phyloP scores from a whole-genome alignment of 2,888 invertebrate species.

The Metopia argyrocephala region DNA sequence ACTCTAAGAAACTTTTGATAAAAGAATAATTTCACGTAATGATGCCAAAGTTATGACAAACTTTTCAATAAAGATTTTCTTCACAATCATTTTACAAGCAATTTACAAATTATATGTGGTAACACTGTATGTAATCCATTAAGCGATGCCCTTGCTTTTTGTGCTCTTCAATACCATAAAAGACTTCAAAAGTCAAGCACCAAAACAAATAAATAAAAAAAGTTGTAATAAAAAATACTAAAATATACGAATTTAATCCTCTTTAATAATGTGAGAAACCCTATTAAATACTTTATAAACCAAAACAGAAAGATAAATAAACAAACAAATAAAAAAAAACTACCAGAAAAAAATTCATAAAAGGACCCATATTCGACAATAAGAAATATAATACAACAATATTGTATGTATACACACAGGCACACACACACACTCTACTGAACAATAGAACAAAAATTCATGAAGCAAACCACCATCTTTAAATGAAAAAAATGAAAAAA shows the following conservation, averaged over 20 bases:
- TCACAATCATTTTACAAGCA: slow-evolving; percentile 29
- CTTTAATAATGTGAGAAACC: slow-evolving; percentile 29
- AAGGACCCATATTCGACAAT: slow-evolving; percentile 22
- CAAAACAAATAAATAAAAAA: neutral
- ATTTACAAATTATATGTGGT: too few species aligned
- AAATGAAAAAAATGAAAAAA: neutral
- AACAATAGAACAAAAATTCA: neutral
- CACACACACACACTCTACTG: neutral
- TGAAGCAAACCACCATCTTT: neutral
- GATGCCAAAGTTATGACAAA: too few species aligned
- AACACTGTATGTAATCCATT: slow-evolving; percentile 59
- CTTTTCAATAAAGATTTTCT: too few species aligned
- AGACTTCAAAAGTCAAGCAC: slow-evolving; percentile 18
- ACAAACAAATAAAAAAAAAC: neutral
- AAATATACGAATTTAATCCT: slow-evolving; percentile 9
- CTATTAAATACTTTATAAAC: slow-evolving; percentile 46
- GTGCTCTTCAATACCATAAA: slow-evolving; percentile 35
- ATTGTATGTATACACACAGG: slow-evolving; percentile 14
- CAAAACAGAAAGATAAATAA: neutral
- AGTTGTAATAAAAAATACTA: too few species aligned
- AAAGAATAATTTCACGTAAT: too few species aligned
- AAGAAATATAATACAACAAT: slow-evolving; percentile 22
- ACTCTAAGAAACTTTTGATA: too few species aligned
- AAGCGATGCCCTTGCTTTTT: too few species aligned
- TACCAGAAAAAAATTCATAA: slow-evolving; percentile 30